These are phyloP conservation scores for crab-eating macaque (Macaca fascicularis) DNA, from an alignment of 2,113 vertebrate species.

Conservation along the genomic window T2T-MFA8v1.1 NC_088378.1:75245001-75245500, in stretches of 20 bases:
- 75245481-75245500: neutral
- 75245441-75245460: neutral
- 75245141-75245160: neutral
- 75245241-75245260: neutral
- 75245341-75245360: neutral
- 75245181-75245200: neutral
- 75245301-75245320: neutral
- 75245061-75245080: neutral
- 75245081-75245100: neutral
- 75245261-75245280: neutral
- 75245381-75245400: neutral
- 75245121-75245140: neutral
- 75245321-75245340: neutral
- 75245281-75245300: neutral
- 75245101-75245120: neutral
- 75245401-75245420: neutral
- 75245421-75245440: neutral
- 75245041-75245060: neutral
- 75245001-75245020: neutral
- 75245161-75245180: neutral
- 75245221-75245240: neutral
- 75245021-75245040: neutral
- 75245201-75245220: neutral
- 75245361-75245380: neutral
- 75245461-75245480: neutral